Percentiles rank a stretch among this genome's conserved stretches.
phyloP scores from a whole-genome alignment of 1,140 invertebrate genomes.

The Drosophila mojavensis region DNA sequence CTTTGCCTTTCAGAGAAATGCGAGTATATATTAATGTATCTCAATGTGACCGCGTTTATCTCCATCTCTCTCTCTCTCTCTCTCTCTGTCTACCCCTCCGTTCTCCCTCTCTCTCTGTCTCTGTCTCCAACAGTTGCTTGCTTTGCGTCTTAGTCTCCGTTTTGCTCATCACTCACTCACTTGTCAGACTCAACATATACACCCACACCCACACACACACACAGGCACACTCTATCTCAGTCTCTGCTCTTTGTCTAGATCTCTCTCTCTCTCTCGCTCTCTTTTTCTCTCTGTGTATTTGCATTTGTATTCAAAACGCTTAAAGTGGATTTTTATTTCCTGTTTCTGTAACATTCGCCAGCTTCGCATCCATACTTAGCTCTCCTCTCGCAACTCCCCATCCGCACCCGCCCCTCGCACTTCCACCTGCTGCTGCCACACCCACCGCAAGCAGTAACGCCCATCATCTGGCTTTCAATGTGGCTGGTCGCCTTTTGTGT shows the following conservation, averaged over 20 bases:
- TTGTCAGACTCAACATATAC: conserved; percentile 50
- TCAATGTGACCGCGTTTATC: conserved; percentile 74
- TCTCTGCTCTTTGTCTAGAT: conserved; percentile 1
- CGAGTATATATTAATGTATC: conserved; percentile 70
- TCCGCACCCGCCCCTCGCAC: conserved; percentile 9
- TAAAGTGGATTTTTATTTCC: conserved; percentile 82
- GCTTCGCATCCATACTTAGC: not conserved
- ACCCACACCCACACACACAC: conserved; percentile 27
- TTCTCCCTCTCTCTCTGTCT: conserved; percentile 16
- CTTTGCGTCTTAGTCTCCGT: conserved; percentile 4
- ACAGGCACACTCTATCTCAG: not conserved
- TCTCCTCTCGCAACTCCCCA: not conserved
- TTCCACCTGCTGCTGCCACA: not conserved
- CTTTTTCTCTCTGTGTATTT: conserved; percentile 53
- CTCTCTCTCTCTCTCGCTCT: not conserved
- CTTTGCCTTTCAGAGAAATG: conserved; percentile 53
- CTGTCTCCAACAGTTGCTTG: not conserved
- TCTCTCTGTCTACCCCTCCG: not conserved
- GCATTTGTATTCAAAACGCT: conserved; percentile 80
- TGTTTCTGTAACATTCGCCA: conserved; percentile 61
- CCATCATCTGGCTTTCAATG: conserved; percentile 25
- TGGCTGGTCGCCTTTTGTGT: conserved; percentile 44
- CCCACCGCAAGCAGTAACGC: not conserved
- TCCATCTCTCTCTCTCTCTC: conserved; percentile 10
- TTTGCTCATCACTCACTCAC: conserved; percentile 65